Base-by-base conservation (phyloP, 1,140 invertebrate species). In the Ceratosolen fusciceps region DNA sequence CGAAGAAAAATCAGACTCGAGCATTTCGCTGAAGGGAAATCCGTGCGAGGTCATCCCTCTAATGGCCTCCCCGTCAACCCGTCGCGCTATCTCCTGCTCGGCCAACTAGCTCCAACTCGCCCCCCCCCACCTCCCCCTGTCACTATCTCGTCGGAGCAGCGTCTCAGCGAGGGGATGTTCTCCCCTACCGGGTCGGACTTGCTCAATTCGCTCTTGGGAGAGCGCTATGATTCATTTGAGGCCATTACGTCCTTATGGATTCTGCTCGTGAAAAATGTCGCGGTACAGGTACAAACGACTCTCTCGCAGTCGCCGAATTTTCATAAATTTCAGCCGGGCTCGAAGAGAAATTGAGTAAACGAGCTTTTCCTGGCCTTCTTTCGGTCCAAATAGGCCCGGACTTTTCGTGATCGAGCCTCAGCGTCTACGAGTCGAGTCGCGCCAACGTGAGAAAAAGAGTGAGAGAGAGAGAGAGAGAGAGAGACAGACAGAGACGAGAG, bases 221-320 rank as follows among this genome's bases (percentile, higher is more conserved):
- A 84, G 81, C 82, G 80, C 80, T 75, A 81, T 87, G 87, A 87
- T 86, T 88, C 86, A 86, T 87, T 84, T 83, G 76, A 83, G 83
- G 82, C 85, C 86, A 87, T 87, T 87, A 87, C 83, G 80, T 60
- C 79, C 80, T 87, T 86, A 86, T 87, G 85, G 86, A 87, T 82
- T 85, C 82, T 83, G 84, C 84, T 84, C 73, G 85, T 86, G 84
- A 85, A 86, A 85, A 88, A 87, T 87, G 82, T 80, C 82, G 70
- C 79, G 75, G 77, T 75, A 77, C 85, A 84, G 83, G 86, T 86
- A 85, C 83, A 82, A 83, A 75, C 68, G 9, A 39, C 49, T 52
- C 19, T 5, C 49, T 52, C 9, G 49, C 49, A 3, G 12, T 52
- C 56, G 39, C 37, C 5, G 10, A 65, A 34, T 19, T 37, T 14